phyloP scores from a whole-genome alignment of 2,113 vertebrate genomes.

The Puntigrus tetrazona region DNA sequence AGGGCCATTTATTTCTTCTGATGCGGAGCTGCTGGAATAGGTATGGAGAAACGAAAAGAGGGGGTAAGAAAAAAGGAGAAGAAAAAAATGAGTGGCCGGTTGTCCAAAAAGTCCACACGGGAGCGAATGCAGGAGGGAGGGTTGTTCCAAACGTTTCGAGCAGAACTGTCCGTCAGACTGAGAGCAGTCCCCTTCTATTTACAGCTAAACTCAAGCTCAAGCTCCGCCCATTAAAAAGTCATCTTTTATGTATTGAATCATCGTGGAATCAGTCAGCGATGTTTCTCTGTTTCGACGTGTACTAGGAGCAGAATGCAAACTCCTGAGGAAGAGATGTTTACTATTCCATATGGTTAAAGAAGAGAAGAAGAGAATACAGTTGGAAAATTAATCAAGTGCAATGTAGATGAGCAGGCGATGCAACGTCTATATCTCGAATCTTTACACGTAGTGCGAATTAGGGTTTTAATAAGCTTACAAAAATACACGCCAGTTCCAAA shows the following conservation, averaged over 20 bases:
- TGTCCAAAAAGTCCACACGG: slow-evolving; percentile 42
- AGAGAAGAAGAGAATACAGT: not conserved
- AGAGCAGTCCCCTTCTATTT: not conserved
- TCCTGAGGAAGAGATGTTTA: not conserved
- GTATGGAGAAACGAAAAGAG: slow-evolving; percentile 43
- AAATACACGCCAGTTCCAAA: not conserved
- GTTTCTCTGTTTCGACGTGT: slow-evolving; percentile 57
- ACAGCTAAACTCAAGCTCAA: not conserved
- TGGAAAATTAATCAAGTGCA: not conserved
- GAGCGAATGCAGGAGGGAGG: slow-evolving; percentile 6
- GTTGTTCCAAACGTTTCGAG: not conserved
- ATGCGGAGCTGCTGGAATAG: slow-evolving; percentile 58
- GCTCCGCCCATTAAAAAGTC: not conserved
- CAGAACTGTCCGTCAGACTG: not conserved
- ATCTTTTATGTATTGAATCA: slow-evolving; percentile 58
- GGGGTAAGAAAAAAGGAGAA: slow-evolving; percentile 41
- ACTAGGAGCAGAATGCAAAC: slow-evolving; percentile 49
- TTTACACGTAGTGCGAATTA: not conserved
- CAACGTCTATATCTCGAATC: not conserved
- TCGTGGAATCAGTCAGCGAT: slow-evolving; percentile 74
- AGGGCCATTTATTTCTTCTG: slow-evolving; percentile 67
- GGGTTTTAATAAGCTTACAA: not conserved
- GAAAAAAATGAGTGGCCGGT: slow-evolving; percentile 46
- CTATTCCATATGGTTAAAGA: not conserved
- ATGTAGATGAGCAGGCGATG: not conserved